These are phyloP conservation scores for Hydrotaea cyrtoneurina DNA, from an alignment of 2,888 invertebrate genomes.

Conservation along the genomic window DNA sequence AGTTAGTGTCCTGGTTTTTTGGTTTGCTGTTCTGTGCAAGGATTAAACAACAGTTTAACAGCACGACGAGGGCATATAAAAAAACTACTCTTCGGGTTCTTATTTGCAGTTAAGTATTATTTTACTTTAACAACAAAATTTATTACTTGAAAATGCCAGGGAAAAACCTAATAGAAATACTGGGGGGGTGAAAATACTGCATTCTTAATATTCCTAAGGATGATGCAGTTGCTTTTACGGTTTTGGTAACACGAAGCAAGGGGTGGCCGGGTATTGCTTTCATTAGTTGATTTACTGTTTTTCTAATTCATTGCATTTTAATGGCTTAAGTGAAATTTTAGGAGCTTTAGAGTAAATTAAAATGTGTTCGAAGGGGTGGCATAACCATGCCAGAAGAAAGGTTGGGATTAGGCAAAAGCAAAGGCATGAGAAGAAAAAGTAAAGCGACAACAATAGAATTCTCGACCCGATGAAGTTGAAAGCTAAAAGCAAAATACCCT, in stretches of 20 bases:
- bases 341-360: conserved; percentile 58
- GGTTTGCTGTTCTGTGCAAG: conserved; percentile 27
- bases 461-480: not conserved
- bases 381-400: not conserved
- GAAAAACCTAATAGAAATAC: not conserved
- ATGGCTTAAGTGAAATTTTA: conserved; percentile 72
- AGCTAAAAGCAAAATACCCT: too few species aligned
- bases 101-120: conserved; percentile 57
- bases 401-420: not conserved
- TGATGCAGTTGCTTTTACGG: not conserved
- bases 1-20: conserved; percentile 5
- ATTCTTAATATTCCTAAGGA: not conserved
- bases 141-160: conserved; percentile 37
- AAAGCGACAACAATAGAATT: not conserved
- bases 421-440: not conserved
- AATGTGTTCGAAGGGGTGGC: not conserved
- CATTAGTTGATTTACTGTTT: conserved; percentile 68
- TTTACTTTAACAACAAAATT: conserved; percentile 43
- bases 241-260: not conserved
- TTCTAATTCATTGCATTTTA: conserved; percentile 72
- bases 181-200: not conserved
- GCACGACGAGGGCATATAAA: conserved; percentile 18
- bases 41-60: conserved; percentile 58
- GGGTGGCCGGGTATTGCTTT: conserved; percentile 46
- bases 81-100: conserved; percentile 40